Base-by-base conservation (phyloP, 2,797 vertebrate species). In the Numenius phaeopus region DNA sequence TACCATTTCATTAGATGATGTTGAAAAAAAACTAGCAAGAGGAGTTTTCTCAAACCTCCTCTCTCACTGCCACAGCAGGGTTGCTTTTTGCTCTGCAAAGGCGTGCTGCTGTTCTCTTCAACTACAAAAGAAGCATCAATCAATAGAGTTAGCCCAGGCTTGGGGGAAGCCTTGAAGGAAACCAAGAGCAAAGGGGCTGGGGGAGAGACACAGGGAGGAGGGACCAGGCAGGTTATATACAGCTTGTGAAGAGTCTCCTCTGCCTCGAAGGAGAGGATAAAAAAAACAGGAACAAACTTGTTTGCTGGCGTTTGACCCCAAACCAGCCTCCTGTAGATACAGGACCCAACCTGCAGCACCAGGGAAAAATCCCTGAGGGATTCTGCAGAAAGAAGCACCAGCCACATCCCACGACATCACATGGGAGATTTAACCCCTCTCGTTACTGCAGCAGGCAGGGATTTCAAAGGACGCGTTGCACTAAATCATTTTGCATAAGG, bases 371-470 rank as follows among this genome's bases (percentile, higher is more conserved):
- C 58, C 42, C 62, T 18, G 12, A 47, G 24, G 13, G 21, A 54
- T 69, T 80, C 86, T 54, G 16, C 50, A 50, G 26, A 69, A 32
- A 70, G 30, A 59, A 89, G 18, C 26, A 58, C 14, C 37, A 80
- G 34, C 39, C 34, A 49, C 39, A n/a, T 40, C 75, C 39, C 4
- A 6, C 2, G 0, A 1, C 27, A 34, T 3, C 40, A 29, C 1
- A 0, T 1, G 5, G 16, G 34, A 81, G 15, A 44, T 18, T 37
- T 19, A 83, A 52, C 5, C 16, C 14, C n/a, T 44, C 32, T 50
- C 2, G 0, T 73, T 50, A 37, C 47, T 50, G 5, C 2, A 67
- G 50, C 6, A 44, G 27, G 10, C 42, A 72, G 16, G 5, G 29
- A 61, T 32, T 58, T 58, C 26, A 57, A 20, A 10, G 34, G 34